Evolutionary conservation across 1,140 invertebrate species (phyloP), one percentile per base, ranked within the genome.

Genomic region (Cotesia glomerata): DNA sequence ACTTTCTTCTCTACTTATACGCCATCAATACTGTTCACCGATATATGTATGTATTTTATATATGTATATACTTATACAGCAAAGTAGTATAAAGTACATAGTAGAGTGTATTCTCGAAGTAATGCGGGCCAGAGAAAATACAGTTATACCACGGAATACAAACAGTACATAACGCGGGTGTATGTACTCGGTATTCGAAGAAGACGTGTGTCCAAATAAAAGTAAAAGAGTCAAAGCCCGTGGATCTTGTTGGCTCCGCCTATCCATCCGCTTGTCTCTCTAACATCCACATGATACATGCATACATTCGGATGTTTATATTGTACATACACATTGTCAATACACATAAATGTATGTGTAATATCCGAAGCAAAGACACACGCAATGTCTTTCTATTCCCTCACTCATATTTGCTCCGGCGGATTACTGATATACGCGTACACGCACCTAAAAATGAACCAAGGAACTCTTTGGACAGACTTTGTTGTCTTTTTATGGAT

Each of bases 201-300:
- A 63, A 9, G 51, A 14, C 69, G 35, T n/a, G 13, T 63, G 13
- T 58, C n/a, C 32, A 36, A 39, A 58, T 52, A 51, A 59, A 51
- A 49, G 18, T 34, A 61, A 32, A 62, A 32, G 34, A 70, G 68
- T 70, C 68, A 71, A 71, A 71, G 69, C 59, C 61, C 61, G 69
- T 71, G 61, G 52, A 71, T 71, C 59, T 71, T 32, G 11, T 58
- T 35, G 34, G 69, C 69, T 71, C 69, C 69, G 69, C 61, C 69
- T 71, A 71, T 71, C 45, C 69, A 71, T 71, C 69, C 69, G 59
- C 51, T 64, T 49, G 49, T 71, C 69, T 64, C 69, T 51, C 58
- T 4, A 49, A 49, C 59, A 18, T 64, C 26, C 63, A 64, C 13
- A 35, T 18, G 5, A 45, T 45, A 45, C 39, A 45, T 45, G 39